These are phyloP conservation scores for Sinopyrophorus schimmeli DNA, from an alignment of 2,888 invertebrate species.

Conservation along the genomic window DNA sequence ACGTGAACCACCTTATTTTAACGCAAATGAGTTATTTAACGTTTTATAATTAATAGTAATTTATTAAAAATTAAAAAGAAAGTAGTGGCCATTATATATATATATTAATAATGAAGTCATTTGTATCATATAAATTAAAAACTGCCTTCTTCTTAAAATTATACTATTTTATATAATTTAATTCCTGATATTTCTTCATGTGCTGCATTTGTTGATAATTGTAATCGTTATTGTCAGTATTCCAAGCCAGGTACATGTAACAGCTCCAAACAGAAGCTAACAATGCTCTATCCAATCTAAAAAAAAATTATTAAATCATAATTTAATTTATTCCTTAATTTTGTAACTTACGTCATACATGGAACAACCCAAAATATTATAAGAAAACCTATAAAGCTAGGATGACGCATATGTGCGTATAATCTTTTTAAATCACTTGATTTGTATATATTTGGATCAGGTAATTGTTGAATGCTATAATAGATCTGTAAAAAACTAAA, in stretches of 20 bases:
- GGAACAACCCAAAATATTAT: slow-evolving; percentile 63
- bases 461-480: slow-evolving; percentile 59
- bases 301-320: slow-evolving; percentile 39
- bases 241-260: slow-evolving; percentile 66
- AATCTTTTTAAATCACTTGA: slow-evolving; percentile 59
- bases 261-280: slow-evolving; percentile 58
- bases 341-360: slow-evolving; percentile 58
- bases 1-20: too few species aligned
- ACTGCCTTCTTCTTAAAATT: too few species aligned
- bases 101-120: too few species aligned
- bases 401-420: slow-evolving; percentile 64
- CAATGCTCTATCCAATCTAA: slow-evolving; percentile 61
- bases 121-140: too few species aligned
- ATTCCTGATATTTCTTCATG: slow-evolving; percentile 56
- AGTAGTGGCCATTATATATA: too few species aligned
- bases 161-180: slow-evolving; percentile 41
- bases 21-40: too few species aligned
- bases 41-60: too few species aligned
- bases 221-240: slow-evolving; percentile 61
- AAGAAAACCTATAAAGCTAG: slow-evolving; percentile 63
- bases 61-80: too few species aligned
- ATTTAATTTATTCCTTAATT: slow-evolving; percentile 6
- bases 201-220: slow-evolving; percentile 60
- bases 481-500: slow-evolving; percentile 53
- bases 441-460: slow-evolving; percentile 59